Evolutionary conservation across 2,797 vertebrate species (phyloP).

Genomic region (Rhabdomys pumilio): DNA sequence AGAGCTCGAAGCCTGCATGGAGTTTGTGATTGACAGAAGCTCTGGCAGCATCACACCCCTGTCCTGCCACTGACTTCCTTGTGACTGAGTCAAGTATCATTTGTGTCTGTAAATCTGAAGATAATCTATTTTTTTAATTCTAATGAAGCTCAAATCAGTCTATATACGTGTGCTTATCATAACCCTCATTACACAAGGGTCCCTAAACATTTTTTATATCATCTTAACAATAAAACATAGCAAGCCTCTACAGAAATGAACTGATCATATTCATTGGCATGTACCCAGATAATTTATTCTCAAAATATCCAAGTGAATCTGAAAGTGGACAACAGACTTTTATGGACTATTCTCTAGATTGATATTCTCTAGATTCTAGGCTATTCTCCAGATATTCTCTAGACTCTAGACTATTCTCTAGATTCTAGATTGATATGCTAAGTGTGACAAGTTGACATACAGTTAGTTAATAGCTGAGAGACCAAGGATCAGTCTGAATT

Average conservation of each 20-base stretch:
- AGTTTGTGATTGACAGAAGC: not conserved
- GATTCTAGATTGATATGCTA: not conserved
- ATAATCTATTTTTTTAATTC: constrained; percentile 1
- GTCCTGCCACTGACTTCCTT: not conserved
- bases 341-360: not conserved
- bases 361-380: not conserved
- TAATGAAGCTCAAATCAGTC: not conserved
- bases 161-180: not conserved
- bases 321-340: not conserved
- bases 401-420: not conserved
- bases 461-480: constrained; percentile 42
- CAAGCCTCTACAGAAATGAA: not conserved
- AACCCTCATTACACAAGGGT: not conserved
- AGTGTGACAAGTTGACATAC: not conserved
- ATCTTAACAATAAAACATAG: not conserved
- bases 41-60: not conserved
- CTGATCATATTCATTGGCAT: not conserved
- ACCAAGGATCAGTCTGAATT: constrained; percentile 68
- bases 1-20: not conserved
- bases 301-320: not conserved
- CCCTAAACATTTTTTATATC: not conserved
- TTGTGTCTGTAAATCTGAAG: constrained; percentile 11
- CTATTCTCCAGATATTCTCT: not conserved
- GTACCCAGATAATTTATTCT: not conserved
- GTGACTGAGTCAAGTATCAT: constrained; percentile 9